phyloP scores from a whole-genome alignment of 2,888 invertebrate species.

The Adelognathus sp. region DNA sequence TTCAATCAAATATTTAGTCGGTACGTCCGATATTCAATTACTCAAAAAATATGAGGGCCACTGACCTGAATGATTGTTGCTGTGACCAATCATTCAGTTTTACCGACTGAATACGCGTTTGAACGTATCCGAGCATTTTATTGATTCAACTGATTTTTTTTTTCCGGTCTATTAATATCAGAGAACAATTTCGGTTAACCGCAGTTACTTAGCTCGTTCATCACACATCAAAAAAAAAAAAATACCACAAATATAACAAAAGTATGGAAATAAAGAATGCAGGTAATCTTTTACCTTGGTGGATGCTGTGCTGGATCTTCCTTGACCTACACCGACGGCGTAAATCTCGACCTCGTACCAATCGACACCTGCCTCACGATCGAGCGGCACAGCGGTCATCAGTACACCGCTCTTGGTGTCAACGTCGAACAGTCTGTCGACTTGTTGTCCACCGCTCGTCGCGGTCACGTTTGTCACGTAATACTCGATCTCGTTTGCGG shows the following conservation, averaged over 20 bases:
- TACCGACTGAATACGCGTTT: no score
- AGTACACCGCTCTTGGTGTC: conserved; percentile 94
- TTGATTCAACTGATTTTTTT: no score
- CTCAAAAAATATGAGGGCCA: no score
- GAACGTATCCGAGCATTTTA: no score
- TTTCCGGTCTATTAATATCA: no score
- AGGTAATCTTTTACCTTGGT: conserved; percentile 91
- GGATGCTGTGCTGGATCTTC: conserved; percentile 87
- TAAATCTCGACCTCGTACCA: conserved; percentile 93
- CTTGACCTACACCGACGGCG: conserved; percentile 88
- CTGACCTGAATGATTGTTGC: no score
- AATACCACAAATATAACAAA: no score
- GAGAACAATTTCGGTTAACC: no score
- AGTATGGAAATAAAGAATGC: conserved; percentile 2
- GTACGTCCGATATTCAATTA: no score
- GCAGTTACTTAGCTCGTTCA: no score
- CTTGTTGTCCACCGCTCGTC: conserved; percentile 87
- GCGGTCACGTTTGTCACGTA: conserved; percentile 93
- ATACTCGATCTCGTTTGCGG: conserved; percentile 85
- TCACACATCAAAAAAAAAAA: not conserved
- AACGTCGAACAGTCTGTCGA: conserved; percentile 95
- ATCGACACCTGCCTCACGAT: conserved; percentile 92
- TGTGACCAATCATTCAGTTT: no score
- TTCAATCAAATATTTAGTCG: no score
- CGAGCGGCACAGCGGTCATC: conserved; percentile 91